A percentile compares a stretch with the other conserved stretches of the same genome.
These are phyloP conservation scores for Catostomus latipinnis DNA, from an alignment of 2,797 vertebrate genomes.

Conservation along the genomic window DNA sequence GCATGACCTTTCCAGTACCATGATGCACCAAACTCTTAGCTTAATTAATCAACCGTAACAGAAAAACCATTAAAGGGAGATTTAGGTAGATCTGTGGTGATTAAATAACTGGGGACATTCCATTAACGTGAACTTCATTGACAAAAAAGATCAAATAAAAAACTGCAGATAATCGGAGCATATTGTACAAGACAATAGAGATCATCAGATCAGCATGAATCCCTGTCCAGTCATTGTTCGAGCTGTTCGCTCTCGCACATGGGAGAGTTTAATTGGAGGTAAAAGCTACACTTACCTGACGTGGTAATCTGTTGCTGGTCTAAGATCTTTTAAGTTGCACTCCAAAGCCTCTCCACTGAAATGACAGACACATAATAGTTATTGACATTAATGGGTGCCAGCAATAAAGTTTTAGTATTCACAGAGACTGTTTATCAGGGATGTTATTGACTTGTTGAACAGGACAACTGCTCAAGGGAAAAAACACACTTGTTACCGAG, in stretches of 20 bases:
- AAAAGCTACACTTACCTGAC: constrained; percentile 84
- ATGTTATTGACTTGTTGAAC: not conserved
- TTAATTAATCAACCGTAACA: constrained; percentile 30
- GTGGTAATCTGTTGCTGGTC: constrained; percentile 95
- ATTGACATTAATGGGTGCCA: constrained; percentile 10
- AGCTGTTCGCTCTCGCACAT: not conserved
- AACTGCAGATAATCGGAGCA: not conserved
- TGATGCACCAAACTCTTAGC: constrained; percentile 25
- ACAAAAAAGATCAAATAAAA: not conserved
- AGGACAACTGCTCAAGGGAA: not conserved
- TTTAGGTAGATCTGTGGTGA: not conserved
- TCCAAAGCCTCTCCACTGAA: constrained; percentile 94
- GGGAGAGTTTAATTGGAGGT: not conserved
- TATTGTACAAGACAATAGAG: not conserved
- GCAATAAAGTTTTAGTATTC: not conserved
- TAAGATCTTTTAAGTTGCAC: constrained; percentile 93
- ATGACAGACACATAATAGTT: constrained; percentile 27
- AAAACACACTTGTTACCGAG: not conserved
- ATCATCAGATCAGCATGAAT: not conserved
- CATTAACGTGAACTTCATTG: not conserved
- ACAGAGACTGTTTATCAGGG: not conserved
- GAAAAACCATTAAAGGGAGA: constrained; percentile 23
- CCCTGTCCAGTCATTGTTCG: no score
- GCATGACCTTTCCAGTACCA: constrained; percentile 29
- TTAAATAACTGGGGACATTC: constrained; percentile 1